Percentiles rank a stretch among this genome's conserved stretches.
Evolutionary conservation across 2,113 vertebrate genomes (phyloP).

Genomic region (Hiodon alosoides): DNA sequence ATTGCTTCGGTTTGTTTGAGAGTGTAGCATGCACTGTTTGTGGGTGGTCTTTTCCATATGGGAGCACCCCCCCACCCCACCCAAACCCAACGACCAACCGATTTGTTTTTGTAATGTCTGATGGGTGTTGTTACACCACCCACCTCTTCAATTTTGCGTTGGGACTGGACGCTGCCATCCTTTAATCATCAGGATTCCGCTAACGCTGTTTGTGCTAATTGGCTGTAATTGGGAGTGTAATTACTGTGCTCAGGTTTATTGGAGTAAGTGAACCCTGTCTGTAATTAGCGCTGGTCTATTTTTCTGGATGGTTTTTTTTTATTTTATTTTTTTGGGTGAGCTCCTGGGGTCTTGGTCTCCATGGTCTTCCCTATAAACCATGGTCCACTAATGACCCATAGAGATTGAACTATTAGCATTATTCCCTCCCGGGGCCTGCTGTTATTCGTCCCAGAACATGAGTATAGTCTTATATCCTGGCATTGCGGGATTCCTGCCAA

Average conservation of each 20-base stretch:
- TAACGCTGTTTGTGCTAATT: slow-evolving; percentile 6
- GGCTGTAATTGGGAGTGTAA: slow-evolving; percentile 25
- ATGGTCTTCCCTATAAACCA: slow-evolving; percentile 18
- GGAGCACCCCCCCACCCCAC: too few relatives aligned
- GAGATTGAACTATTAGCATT: slow-evolving; percentile 29
- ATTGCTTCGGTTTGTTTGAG: too few relatives aligned
- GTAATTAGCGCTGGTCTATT: slow-evolving; percentile 22
- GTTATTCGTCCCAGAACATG: slow-evolving; percentile 33
- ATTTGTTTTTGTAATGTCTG: background rate
- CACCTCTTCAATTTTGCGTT: background rate
- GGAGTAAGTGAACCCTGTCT: slow-evolving; percentile 24
- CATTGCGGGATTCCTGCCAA: slow-evolving; percentile 11
- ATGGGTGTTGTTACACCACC: background rate
- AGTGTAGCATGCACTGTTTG: too few relatives aligned
- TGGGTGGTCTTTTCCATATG: too few relatives aligned
- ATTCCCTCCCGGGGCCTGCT: slow-evolving; percentile 25
- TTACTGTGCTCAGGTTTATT: slow-evolving; percentile 21
- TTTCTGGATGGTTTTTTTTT: background rate
- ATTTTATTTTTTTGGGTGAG: background rate
- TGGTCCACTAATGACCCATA: slow-evolving; percentile 36
- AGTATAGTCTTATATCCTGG: slow-evolving; percentile 25
- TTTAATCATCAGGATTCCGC: slow-evolving; percentile 19
- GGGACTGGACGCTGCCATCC: slow-evolving; percentile 4
- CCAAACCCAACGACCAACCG: too few relatives aligned
- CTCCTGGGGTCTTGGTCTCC: slow-evolving; percentile 16